Evolutionary conservation across 1,140 invertebrate species (phyloP).

Genomic region (Drosophila insularis): DNA sequence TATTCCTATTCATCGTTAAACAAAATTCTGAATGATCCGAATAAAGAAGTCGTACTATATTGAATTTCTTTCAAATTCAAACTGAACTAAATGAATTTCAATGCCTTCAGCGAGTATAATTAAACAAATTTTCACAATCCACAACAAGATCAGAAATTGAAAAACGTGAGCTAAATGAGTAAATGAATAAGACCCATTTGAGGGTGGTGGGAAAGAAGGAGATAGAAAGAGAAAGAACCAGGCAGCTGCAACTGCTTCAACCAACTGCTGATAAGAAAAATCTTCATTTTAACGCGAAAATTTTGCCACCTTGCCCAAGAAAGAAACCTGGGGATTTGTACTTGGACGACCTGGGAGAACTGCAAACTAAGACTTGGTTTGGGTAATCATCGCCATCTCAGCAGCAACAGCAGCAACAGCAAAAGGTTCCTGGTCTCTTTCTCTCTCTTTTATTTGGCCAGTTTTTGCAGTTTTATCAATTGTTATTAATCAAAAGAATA

Average conservation of each 20-base stretch:
- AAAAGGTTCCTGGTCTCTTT: conserved; percentile 23
- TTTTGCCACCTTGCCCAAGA: conserved; percentile 72
- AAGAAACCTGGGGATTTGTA: conserved; percentile 2
- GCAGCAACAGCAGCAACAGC: conserved; percentile 37
- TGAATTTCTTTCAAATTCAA: not conserved
- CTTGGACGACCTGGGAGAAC: not conserved
- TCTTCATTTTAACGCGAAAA: conserved; percentile 80
- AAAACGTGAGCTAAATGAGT: conserved; percentile 64
- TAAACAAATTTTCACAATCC: conserved; percentile 64
- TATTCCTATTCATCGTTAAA: no score
- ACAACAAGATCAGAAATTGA: conserved; percentile 58
- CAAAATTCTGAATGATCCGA: conserved; percentile 1
- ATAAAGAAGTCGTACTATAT: not conserved
- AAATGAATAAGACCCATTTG: not conserved
- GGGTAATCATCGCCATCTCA: conserved; percentile 71
- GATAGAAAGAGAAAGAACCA: not conserved
- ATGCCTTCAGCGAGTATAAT: conserved; percentile 54
- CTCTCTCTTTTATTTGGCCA: conserved; percentile 13
- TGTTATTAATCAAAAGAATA: conserved; percentile 78
- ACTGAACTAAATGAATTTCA: not conserved
- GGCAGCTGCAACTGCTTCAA: conserved; percentile 32
- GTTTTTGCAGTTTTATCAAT: conserved; percentile 60
- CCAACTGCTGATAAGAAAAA: conserved; percentile 66
- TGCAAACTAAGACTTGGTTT: conserved; percentile 27
- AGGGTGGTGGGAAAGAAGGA: not conserved